Conservation (phyloP, 2,113 vertebrate genomes). For the Microcebus jonahi region DNA sequence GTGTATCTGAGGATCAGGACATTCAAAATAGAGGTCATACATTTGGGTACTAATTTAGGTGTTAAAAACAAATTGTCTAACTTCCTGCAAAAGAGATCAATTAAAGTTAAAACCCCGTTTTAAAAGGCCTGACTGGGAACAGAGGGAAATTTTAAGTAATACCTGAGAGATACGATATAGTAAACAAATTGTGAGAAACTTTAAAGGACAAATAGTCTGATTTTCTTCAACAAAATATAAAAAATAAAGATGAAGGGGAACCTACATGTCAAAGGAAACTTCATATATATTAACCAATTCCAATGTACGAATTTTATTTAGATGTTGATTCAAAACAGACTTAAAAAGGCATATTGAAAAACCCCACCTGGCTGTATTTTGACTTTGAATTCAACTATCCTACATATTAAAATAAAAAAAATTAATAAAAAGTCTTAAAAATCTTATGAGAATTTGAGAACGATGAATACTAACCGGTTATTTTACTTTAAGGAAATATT, state of each 20-base stretch:
- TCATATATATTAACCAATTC: not conserved
- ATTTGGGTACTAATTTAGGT: not conserved
- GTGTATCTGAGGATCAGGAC: not conserved
- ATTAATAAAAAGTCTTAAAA: not conserved
- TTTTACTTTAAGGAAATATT: constrained; percentile 3
- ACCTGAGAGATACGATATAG: not conserved
- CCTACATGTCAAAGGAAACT: not conserved
- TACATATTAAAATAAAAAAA: too few species aligned
- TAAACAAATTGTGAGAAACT: not conserved
- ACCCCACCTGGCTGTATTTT: too few species aligned
- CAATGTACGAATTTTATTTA: not conserved
- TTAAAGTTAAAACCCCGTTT: not conserved
- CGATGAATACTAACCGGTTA: not conserved
- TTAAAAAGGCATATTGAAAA: not conserved
- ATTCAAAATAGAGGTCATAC: not conserved
- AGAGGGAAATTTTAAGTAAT: not conserved
- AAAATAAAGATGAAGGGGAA: not conserved
- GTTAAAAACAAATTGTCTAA: constrained; percentile 6
- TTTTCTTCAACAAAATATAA: not conserved
- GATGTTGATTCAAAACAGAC: not conserved
- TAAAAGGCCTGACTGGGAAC: not conserved
- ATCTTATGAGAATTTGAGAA: not conserved
- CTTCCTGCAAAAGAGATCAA: not conserved
- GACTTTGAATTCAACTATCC: too few species aligned
- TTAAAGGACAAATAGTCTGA: not conserved